Conservation (phyloP, 1,140 invertebrate species). For the Rhyzopertha dominica region DNA sequence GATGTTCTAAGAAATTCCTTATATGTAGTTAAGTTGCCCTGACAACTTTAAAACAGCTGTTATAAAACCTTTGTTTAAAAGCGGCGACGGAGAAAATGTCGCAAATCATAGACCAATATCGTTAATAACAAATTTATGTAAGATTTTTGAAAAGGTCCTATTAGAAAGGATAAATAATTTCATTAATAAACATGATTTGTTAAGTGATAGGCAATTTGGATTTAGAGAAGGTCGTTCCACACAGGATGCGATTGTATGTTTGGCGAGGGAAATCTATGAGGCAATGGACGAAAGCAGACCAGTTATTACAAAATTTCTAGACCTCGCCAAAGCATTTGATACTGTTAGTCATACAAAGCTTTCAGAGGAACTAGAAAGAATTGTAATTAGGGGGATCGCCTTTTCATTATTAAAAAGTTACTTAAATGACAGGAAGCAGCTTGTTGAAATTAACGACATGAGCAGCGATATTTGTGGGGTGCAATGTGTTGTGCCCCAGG, state of each 20-base stretch:
- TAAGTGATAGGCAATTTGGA: slow-evolving; percentile 8
- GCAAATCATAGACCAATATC: slow-evolving; percentile 19
- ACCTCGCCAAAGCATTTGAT: slow-evolving; percentile 16
- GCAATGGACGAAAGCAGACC: slow-evolving; percentile 9
- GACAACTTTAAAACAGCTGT: slow-evolving; percentile 14
- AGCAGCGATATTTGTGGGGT: slow-evolving; percentile 4
- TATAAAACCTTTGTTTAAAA: slow-evolving; percentile 18
- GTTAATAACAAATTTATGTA: slow-evolving; percentile 17
- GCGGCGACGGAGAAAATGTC: slow-evolving; percentile 6
- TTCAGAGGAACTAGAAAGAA: slow-evolving; percentile 3
- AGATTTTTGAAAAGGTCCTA: slow-evolving; percentile 19
- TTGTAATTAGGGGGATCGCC: slow-evolving; percentile 7
- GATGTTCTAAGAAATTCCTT: too few relatives aligned
- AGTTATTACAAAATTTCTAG: slow-evolving; percentile 3
- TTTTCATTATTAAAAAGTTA: slow-evolving; percentile 7
- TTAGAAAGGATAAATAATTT: slow-evolving; percentile 9
- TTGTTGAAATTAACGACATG: not conserved
- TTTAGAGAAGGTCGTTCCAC: slow-evolving; percentile 9
- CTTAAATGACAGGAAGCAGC: slow-evolving; percentile 3
- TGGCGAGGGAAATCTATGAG: slow-evolving; percentile 5
- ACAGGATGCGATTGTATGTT: slow-evolving; percentile 8
- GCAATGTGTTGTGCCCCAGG: slow-evolving; percentile 17
- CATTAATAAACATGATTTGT: slow-evolving; percentile 9
- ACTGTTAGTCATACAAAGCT: slow-evolving; percentile 11
- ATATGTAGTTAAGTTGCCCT: too few relatives aligned